Conservation (phyloP, 2,113 vertebrate genomes). For the Parotia lawesii region DNA sequence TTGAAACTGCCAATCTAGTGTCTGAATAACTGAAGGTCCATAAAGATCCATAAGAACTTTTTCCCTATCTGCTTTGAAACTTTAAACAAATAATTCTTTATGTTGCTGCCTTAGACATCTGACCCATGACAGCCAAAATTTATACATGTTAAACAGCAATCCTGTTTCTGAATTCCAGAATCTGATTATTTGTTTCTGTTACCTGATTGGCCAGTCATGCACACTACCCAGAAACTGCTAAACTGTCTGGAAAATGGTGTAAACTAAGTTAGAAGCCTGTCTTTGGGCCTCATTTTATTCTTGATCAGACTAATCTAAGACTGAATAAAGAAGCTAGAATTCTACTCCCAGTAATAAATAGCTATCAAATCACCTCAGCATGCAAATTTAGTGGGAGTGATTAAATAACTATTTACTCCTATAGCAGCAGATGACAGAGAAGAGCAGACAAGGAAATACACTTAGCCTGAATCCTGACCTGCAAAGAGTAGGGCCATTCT, state of each 20-base stretch:
- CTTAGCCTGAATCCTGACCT: not conserved
- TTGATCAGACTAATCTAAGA: not conserved
- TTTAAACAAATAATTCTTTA: not conserved
- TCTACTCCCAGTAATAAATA: not conserved
- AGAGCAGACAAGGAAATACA: not conserved
- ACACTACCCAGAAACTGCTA: not conserved
- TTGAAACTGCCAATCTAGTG: not conserved
- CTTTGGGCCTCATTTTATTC: not conserved
- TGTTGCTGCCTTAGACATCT: not conserved
- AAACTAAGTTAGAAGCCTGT: not conserved
- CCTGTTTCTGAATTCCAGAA: not conserved
- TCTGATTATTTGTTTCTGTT: not conserved
- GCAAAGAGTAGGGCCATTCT: too few relatives aligned
- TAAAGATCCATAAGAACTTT: not conserved
- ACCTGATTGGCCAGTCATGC: not conserved
- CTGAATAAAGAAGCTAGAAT: not conserved
- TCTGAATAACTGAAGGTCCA: not conserved
- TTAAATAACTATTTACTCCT: not conserved
- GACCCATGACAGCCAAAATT: not conserved
- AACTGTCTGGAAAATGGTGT: not conserved
- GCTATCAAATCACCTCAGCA: not conserved
- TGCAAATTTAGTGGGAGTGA: not conserved
- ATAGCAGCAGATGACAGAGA: not conserved
- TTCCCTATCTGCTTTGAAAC: not conserved
- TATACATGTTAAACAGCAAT: not conserved